These are phyloP conservation scores for Aeoliscus strigatus DNA, from an alignment of 2,797 vertebrate species.

Conservation along the genomic window DNA sequence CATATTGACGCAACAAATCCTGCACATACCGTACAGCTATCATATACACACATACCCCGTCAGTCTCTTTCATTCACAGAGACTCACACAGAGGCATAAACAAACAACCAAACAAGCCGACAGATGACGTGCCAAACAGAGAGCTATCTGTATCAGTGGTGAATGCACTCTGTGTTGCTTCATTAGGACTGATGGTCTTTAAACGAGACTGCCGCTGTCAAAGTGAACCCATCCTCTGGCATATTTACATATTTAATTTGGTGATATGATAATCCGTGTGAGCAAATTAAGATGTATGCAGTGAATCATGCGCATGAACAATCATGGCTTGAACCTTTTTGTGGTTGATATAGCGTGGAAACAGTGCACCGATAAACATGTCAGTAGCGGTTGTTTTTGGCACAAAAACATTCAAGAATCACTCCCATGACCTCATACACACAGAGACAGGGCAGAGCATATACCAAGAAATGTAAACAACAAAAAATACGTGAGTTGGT, in stretches of 20 bases:
- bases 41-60: constrained; percentile 31
- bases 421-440: constrained; percentile 1
- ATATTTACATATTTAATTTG: constrained; percentile 70
- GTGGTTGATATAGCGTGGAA: constrained; percentile 21
- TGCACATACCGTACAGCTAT: constrained; percentile 21
- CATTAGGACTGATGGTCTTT: constrained; percentile 68
- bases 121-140: constrained; percentile 71
- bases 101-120: constrained; percentile 64
- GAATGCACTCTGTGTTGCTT: constrained; percentile 65
- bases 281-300: constrained; percentile 67
- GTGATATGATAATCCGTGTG: constrained; percentile 64
- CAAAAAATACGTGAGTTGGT: constrained; percentile 12
- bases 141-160: constrained; percentile 60
- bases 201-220: constrained; percentile 63
- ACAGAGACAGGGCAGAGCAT: constrained; percentile 8
- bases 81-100: constrained; percentile 57
- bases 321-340: constrained; percentile 36
- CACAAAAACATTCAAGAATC: constrained; percentile 25
- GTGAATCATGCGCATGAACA: constrained; percentile 49
- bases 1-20: constrained; percentile 23
- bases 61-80: constrained; percentile 37
- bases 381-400: constrained; percentile 25
- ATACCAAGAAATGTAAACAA: constrained; percentile 3
- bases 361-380: constrained; percentile 13
- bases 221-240: constrained; percentile 53